Percentiles rank a stretch among this genome's conserved stretches.
These are phyloP conservation scores for Drosophila emarginata DNA, from an alignment of 2,888 invertebrate species.

Conservation along the genomic window DNA sequence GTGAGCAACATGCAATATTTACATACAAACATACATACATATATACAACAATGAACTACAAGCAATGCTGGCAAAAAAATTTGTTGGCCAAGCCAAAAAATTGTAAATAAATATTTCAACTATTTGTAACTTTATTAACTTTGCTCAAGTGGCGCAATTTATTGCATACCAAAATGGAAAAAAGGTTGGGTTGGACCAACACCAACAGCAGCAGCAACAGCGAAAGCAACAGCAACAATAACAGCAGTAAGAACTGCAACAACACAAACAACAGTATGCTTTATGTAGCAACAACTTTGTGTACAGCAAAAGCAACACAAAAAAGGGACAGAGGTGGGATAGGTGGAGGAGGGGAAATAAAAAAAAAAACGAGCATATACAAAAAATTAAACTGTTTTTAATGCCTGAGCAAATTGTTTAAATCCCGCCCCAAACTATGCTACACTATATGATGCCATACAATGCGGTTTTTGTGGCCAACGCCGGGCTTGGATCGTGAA, in stretches of 20 bases:
- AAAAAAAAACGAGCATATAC: constrained; percentile 18
- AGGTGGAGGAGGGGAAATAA: too few relatives aligned
- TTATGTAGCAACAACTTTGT: neutral
- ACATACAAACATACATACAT: neutral
- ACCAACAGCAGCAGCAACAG: constrained; percentile 1
- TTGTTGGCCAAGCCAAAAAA: constrained; percentile 68
- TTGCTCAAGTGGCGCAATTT: constrained; percentile 76
- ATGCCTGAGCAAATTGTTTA: constrained; percentile 47
- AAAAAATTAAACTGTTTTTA: constrained; percentile 47
- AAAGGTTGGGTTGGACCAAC: neutral
- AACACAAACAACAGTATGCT: constrained; percentile 15
- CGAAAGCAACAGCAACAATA: constrained; percentile 14
- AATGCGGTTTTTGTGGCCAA: constrained; percentile 42
- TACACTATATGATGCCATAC: constrained; percentile 12
- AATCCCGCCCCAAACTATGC: constrained; percentile 24
- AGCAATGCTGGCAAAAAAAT: constrained; percentile 45
- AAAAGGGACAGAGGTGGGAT: neutral
- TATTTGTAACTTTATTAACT: constrained; percentile 77
- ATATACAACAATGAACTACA: constrained; percentile 33
- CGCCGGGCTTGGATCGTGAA: constrained; percentile 11
- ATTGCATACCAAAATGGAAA: constrained; percentile 61
- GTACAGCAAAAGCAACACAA: constrained; percentile 3
- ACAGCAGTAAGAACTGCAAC: neutral
- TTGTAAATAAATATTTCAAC: constrained; percentile 76
- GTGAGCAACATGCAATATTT: constrained; percentile 19